Percentiles rank a stretch among this genome's conserved stretches.
These are phyloP conservation scores for Cynodonichthys magdalenae DNA, from an alignment of 2,797 vertebrate species.

Conservation along the genomic window DNA sequence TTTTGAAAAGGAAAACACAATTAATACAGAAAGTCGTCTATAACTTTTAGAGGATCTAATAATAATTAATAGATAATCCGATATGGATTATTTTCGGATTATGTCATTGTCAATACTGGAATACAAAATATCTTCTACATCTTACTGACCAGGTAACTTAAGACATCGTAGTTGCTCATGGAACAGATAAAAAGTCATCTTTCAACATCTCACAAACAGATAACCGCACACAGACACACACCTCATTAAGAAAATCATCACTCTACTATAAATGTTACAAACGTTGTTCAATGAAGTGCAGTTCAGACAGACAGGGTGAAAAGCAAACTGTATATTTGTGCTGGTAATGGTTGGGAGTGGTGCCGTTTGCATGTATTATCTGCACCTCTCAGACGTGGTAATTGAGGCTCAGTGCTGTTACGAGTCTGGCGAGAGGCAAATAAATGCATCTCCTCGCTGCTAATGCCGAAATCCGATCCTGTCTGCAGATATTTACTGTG, in stretches of 20 bases:
- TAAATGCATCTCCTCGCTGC: constrained; percentile 76
- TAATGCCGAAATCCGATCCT: constrained; percentile 79
- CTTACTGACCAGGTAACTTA: background rate
- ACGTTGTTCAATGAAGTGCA: constrained; percentile 58
- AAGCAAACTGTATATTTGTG: constrained; percentile 68
- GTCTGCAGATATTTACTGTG: constrained; percentile 80
- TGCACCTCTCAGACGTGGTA: constrained; percentile 76
- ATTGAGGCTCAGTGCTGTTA: constrained; percentile 77
- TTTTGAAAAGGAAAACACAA: no score
- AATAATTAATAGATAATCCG: no score
- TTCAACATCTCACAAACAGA: constrained; percentile 7
- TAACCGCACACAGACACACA: background rate
- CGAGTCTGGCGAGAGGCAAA: constrained; percentile 75
- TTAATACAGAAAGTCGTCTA: no score
- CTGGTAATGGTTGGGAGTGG: constrained; percentile 76
- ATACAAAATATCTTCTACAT: no score
- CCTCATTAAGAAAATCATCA: constrained; percentile 31
- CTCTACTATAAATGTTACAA: constrained; percentile 37
- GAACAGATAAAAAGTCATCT: background rate
- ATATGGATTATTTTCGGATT: no score
- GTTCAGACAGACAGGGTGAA: constrained; percentile 67
- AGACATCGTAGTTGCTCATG: constrained; percentile 1
- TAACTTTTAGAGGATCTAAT: no score
- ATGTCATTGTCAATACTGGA: no score
- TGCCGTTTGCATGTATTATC: constrained; percentile 81